These are phyloP conservation scores for Drosophila micromelanica DNA, from an alignment of 1,140 invertebrate species.

Conservation along the genomic window DNA sequence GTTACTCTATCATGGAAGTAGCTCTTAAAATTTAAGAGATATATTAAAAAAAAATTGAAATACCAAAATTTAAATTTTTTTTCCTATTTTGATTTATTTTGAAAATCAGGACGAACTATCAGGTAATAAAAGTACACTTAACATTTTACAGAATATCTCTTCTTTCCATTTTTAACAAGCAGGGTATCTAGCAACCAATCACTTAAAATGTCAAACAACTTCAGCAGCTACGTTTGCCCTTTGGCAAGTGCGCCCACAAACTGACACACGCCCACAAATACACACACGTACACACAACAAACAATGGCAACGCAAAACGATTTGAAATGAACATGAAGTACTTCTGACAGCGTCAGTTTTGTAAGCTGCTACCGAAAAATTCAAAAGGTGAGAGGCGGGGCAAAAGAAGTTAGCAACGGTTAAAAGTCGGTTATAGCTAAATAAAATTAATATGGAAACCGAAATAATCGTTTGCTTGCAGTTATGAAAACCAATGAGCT, in stretches of 20 bases:
- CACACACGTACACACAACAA: conserved; percentile 8
- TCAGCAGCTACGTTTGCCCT: conserved; percentile 31
- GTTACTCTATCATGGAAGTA: not conserved
- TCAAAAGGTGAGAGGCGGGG: too few species aligned
- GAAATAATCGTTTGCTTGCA: conserved; percentile 53
- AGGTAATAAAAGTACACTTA: too few species aligned
- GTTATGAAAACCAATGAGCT: conserved; percentile 3
- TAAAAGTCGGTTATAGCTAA: conserved; percentile 53
- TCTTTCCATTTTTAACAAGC: too few species aligned
- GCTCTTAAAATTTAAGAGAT: too few species aligned
- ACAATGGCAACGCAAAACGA: conserved; percentile 35
- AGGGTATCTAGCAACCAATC: conserved; percentile 3
- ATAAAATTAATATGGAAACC: conserved; percentile 62
- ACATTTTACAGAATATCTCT: too few species aligned
- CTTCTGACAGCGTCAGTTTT: conserved; percentile 60
- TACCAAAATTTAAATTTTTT: too few species aligned
- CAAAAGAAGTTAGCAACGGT: not conserved
- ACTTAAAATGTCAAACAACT: conserved; percentile 20
- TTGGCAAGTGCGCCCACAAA: conserved; percentile 32
- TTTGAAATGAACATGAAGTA: conserved; percentile 53
- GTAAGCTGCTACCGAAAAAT: conserved; percentile 51
- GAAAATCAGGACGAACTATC: too few species aligned
- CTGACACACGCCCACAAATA: conserved; percentile 39
- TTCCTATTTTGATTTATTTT: too few species aligned
- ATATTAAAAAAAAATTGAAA: too few species aligned